phyloP scores from a whole-genome alignment of 1,140 invertebrate genomes.

The Batillaria attramentaria region DNA sequence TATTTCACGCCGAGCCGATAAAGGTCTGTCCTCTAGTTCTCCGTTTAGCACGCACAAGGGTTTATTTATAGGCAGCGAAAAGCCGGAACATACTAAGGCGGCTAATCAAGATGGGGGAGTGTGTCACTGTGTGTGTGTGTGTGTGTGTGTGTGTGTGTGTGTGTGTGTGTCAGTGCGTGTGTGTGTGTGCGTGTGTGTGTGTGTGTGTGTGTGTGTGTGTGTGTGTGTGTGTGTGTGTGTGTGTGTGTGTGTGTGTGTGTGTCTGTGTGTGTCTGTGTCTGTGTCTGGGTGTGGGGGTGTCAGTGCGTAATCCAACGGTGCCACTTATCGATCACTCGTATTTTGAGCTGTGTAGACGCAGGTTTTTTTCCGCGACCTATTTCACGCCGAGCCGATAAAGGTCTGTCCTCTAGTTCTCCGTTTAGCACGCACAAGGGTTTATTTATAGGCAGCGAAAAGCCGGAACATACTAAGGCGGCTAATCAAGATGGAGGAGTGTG shows the following conservation, averaged over 20 bases:
- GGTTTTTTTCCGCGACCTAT: too few relatives aligned
- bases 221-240: not conserved
- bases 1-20: too few relatives aligned
- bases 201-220: not conserved
- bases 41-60: too few relatives aligned
- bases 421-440: too few relatives aligned
- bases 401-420: too few relatives aligned
- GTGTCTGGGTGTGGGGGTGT: constrained; percentile 3
- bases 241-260: not conserved
- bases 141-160: not conserved
- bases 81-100: too few relatives aligned
- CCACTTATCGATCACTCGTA: too few relatives aligned
- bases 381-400: too few relatives aligned
- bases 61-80: too few relatives aligned
- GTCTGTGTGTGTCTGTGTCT: not conserved
- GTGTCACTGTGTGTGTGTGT: not conserved
- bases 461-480: too few relatives aligned
- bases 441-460: too few relatives aligned
- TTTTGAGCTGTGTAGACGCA: not conserved
- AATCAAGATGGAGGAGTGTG: too few relatives aligned
- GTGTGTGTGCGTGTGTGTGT: not conserved
- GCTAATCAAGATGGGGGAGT: not conserved
- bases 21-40: not conserved
- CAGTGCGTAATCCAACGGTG: not conserved
- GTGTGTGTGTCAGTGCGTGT: not conserved